Conservation (phyloP, 64 coral and sea anemone species). For the Actinia equina region DNA sequence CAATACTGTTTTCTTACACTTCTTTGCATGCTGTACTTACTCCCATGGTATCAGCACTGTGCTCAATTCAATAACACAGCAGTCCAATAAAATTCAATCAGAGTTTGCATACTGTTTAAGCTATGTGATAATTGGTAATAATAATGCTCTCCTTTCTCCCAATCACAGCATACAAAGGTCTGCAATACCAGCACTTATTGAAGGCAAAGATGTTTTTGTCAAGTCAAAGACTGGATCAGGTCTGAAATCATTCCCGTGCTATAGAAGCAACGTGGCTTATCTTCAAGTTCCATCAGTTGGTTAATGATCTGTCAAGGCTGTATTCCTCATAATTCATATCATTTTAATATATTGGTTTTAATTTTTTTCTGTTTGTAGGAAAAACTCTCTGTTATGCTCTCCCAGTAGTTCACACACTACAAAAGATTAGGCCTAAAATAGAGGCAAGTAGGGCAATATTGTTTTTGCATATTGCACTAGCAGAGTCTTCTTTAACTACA, state of each 20-base stretch:
- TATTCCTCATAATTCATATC: not conserved
- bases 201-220: constrained; percentile 93
- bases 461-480: too few relatives aligned
- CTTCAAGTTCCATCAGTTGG: too few relatives aligned
- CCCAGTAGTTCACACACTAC: constrained; percentile 73
- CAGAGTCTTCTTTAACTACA: too few relatives aligned
- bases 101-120: too few relatives aligned
- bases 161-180: constrained; percentile 47
- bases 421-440: constrained; percentile 84
- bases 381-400: constrained; percentile 93
- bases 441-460: constrained; percentile 45
- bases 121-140: too few relatives aligned
- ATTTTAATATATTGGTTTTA: too few relatives aligned
- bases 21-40: too few relatives aligned
- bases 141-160: not conserved
- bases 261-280: not conserved
- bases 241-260: constrained; percentile 8
- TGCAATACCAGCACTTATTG: constrained; percentile 41
- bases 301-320: too few relatives aligned
- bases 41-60: too few relatives aligned
- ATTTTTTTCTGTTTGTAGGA: constrained; percentile 35
- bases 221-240: constrained; percentile 95
- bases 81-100: too few relatives aligned
- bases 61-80: too few relatives aligned
- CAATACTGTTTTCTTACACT: too few relatives aligned